Conservation (phyloP, 2,113 vertebrate genomes). For the Seriola quinqueradiata region DNA sequence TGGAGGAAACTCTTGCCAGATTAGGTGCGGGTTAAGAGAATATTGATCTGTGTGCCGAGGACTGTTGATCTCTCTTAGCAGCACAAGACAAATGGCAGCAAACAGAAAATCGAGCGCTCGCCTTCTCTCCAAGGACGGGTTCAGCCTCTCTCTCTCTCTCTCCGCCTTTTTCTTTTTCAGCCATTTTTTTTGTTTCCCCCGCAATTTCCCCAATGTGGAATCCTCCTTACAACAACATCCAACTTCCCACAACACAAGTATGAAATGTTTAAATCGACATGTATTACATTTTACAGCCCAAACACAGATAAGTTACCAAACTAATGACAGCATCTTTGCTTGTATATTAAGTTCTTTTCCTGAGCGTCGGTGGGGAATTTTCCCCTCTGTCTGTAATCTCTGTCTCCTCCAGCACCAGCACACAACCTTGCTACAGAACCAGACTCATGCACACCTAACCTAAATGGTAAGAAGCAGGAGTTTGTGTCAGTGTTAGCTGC, state of each 20-base stretch:
- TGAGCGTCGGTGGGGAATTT: not conserved
- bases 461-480: slow-evolving; percentile 56
- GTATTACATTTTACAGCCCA: slow-evolving; percentile 6
- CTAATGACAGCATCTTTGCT: slow-evolving; percentile 22
- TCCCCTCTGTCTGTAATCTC: slow-evolving; percentile 21
- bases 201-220: slow-evolving; percentile 20
- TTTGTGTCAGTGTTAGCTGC: slow-evolving; percentile 57
- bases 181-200: not conserved
- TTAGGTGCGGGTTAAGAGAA: slow-evolving; percentile 97
- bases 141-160: slow-evolving; percentile 53
- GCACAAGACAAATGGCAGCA: slow-evolving; percentile 96
- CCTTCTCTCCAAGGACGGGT: slow-evolving; percentile 92
- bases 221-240: slow-evolving; percentile 14
- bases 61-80: slow-evolving; percentile 98
- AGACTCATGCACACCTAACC: slow-evolving; percentile 29
- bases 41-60: slow-evolving; percentile 98
- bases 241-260: slow-evolving; percentile 5
- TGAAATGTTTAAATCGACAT: slow-evolving; percentile 41
- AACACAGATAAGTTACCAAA: slow-evolving; percentile 22
- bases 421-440: slow-evolving; percentile 21
- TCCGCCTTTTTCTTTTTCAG: slow-evolving; percentile 23
- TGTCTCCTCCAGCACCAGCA: slow-evolving; percentile 18
- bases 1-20: slow-evolving; percentile 90
- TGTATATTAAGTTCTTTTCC: not conserved
- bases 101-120: slow-evolving; percentile 91